Evolutionary conservation across 1,140 invertebrate species (phyloP).

Genomic region (Drosophila bifasciata): DNA sequence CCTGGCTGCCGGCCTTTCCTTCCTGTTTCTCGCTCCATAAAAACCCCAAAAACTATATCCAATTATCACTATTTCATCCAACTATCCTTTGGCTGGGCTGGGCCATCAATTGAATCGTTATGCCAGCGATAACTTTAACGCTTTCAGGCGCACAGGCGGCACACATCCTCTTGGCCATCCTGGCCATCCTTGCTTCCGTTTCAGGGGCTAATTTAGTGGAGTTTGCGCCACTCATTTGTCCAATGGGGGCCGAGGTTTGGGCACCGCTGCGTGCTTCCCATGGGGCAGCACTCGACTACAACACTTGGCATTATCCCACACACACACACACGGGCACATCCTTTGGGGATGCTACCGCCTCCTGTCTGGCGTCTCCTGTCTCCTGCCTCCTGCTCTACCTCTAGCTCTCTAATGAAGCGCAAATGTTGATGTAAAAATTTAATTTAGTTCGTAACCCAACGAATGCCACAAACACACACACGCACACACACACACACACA

Average conservation of each 20-base stretch:
- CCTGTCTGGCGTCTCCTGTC: no score
- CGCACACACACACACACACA: slow-evolving; percentile 15
- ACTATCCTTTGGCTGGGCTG: background rate
- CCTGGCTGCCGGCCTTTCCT: background rate
- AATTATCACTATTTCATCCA: slow-evolving; percentile 40
- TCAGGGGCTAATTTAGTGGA: slow-evolving; percentile 48
- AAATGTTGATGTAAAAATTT: slow-evolving; percentile 82
- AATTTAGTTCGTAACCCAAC: slow-evolving; percentile 74
- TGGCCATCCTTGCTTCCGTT: slow-evolving; percentile 1
- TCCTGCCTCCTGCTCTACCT: slow-evolving; percentile 18
- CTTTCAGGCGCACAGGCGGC: slow-evolving; percentile 27
- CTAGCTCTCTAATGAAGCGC: slow-evolving; percentile 75
- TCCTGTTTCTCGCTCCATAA: background rate
- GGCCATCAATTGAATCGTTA: slow-evolving; percentile 58
- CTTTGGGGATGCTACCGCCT: background rate
- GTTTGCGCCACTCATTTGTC: slow-evolving; percentile 61
- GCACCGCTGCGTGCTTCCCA: slow-evolving; percentile 48
- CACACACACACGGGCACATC: slow-evolving; percentile 3
- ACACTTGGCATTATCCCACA: slow-evolving; percentile 52
- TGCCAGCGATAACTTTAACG: slow-evolving; percentile 53
- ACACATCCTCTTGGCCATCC: no score
- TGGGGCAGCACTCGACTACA: slow-evolving; percentile 41
- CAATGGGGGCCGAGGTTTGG: background rate
- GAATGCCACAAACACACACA: slow-evolving; percentile 34
- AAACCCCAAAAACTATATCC: slow-evolving; percentile 21